Conservation (phyloP, 2,888 invertebrate species). For the Archaeoteleia sp. region DNA sequence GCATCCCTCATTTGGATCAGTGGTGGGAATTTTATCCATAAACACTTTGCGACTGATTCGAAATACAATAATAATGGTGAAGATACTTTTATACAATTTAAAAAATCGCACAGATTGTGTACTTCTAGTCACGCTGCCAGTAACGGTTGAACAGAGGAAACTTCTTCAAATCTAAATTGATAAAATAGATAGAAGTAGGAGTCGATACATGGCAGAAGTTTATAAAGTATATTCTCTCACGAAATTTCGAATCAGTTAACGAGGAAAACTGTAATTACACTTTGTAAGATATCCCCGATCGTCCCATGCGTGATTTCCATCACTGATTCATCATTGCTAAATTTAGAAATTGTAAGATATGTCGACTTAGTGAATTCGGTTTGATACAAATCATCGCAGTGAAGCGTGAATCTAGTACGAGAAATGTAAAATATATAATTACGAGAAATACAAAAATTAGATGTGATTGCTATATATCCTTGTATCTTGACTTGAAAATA, state of each 20-base stretch:
- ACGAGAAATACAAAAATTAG: background rate
- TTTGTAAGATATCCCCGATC: background rate
- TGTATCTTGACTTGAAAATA: slow-evolving; percentile 6
- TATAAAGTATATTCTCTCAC: no score
- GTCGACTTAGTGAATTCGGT: slow-evolving; percentile 44
- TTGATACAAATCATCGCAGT: slow-evolving; percentile 23
- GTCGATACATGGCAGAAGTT: no score
- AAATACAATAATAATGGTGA: background rate
- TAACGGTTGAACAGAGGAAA: background rate
- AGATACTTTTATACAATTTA: no score
- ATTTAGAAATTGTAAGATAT: slow-evolving; percentile 40
- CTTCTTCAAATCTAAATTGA: slow-evolving; percentile 2
- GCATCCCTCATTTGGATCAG: slow-evolving; percentile 38
- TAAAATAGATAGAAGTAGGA: no score
- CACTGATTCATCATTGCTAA: slow-evolving; percentile 46
- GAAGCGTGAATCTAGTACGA: slow-evolving; percentile 7
- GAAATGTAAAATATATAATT: background rate
- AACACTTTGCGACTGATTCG: slow-evolving; percentile 9
- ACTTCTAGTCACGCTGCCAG: slow-evolving; percentile 33
- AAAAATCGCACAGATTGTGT: no score
- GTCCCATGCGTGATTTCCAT: slow-evolving; percentile 30
- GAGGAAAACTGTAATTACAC: background rate
- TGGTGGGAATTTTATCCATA: slow-evolving; percentile 42
- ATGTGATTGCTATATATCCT: slow-evolving; percentile 1
- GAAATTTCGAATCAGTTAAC: background rate